Percentiles rank a stretch among this genome's conserved stretches.
Conservation (phyloP, 2,888 invertebrate species). For the Hydrotaea diabolus region DNA sequence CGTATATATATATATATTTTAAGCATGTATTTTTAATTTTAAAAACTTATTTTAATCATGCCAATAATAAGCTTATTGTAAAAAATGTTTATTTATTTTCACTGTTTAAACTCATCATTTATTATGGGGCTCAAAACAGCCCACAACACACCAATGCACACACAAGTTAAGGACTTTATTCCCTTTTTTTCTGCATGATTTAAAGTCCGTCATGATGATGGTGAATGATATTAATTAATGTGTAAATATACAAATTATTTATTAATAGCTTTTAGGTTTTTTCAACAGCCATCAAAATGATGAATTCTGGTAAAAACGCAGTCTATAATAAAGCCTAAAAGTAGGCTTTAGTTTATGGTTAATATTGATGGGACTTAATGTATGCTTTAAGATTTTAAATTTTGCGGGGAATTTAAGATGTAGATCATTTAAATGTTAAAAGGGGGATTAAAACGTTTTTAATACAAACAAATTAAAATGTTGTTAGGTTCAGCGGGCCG, state of each 20-base stretch:
- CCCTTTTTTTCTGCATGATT: not conserved
- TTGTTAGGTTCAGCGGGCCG: too few species aligned
- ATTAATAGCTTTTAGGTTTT: slow-evolving; percentile 3
- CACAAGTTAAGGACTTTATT: not conserved
- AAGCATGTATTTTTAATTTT: slow-evolving; percentile 19
- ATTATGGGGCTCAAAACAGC: not conserved
- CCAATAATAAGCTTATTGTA: slow-evolving; percentile 35
- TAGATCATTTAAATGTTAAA: not conserved
- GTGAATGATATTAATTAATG: slow-evolving; percentile 24
- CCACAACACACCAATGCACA: too few species aligned
- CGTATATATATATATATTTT: too few species aligned
- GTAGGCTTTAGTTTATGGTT: not conserved
- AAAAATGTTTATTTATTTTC: not conserved
- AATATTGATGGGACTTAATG: not conserved
- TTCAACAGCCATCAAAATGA: not conserved
- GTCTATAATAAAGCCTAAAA: slow-evolving; percentile 30
- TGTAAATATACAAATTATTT: slow-evolving; percentile 12
- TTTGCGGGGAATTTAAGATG: too few species aligned
- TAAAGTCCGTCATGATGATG: not conserved
- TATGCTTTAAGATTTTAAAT: not conserved
- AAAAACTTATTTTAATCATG: slow-evolving; percentile 31
- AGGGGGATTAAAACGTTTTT: too few species aligned
- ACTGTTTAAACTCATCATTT: not conserved
- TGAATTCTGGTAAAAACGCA: not conserved
- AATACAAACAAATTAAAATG: too few species aligned